A percentile compares a stretch with the other conserved stretches of the same genome.
Conservation (phyloP, 2,888 invertebrate species). For the Callyntrura sp. region DNA sequence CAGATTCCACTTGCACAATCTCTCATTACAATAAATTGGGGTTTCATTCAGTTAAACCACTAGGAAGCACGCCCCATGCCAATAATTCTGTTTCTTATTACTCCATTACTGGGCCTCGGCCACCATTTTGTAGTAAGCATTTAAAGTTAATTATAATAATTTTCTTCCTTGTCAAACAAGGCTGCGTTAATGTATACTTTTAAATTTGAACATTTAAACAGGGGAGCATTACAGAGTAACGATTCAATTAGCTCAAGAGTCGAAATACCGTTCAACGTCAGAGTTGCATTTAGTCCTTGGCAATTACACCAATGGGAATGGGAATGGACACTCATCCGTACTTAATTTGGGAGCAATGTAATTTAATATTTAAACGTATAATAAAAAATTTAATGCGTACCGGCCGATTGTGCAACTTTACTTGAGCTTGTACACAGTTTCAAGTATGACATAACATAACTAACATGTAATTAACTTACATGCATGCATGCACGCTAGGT, state of each 20-base stretch:
- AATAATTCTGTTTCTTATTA: slow-evolving; percentile 88
- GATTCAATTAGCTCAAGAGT: slow-evolving; percentile 90
- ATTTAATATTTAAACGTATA: not conserved
- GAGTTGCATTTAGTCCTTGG: slow-evolving; percentile 75
- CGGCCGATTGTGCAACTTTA: not conserved
- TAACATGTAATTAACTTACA: not conserved
- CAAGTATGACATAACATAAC: not conserved
- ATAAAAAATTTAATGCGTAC: not conserved
- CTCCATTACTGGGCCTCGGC: slow-evolving; percentile 89
- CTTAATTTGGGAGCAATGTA: slow-evolving; percentile 75
- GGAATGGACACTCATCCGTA: slow-evolving; percentile 39
- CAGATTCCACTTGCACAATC: slow-evolving; percentile 84
- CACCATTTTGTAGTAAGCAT: slow-evolving; percentile 92
- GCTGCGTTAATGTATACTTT: no score
- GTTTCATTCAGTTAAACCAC: slow-evolving; percentile 80
- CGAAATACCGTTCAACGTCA: slow-evolving; percentile 87
- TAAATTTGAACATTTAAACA: slow-evolving; percentile 85
- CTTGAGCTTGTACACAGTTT: no score
- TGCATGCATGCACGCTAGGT: no score
- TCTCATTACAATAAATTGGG: slow-evolving; percentile 79
- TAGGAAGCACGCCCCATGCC: slow-evolving; percentile 85
- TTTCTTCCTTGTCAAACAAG: not conserved
- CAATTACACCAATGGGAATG: slow-evolving; percentile 52
- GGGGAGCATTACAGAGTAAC: slow-evolving; percentile 92
- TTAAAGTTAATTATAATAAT: slow-evolving; percentile 42